These are phyloP conservation scores for Bombus cullumanus DNA, from an alignment of 1,140 invertebrate genomes.

Conservation along the genomic window DNA sequence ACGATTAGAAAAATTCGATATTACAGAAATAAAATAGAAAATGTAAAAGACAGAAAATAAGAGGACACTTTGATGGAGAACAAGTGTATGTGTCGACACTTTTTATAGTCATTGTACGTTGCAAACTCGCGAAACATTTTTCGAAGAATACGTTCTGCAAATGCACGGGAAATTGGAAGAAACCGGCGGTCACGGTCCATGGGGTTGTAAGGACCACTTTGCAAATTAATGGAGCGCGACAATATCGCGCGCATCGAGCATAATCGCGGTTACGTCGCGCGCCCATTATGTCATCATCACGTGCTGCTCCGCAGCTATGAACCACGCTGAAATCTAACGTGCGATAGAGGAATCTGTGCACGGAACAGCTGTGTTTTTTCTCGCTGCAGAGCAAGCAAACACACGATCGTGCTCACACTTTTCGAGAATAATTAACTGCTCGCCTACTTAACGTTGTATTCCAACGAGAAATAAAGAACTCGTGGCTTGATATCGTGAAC, in stretches of 20 bases:
- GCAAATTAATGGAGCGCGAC: slow-evolving; percentile 31
- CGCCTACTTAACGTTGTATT: neutral
- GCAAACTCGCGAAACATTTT: too few species aligned
- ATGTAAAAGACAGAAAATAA: too few species aligned
- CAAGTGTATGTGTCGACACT: too few species aligned
- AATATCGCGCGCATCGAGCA: neutral
- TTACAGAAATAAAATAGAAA: too few species aligned
- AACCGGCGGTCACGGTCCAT: neutral
- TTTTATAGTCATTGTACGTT: neutral
- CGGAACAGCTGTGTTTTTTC: slow-evolving; percentile 15
- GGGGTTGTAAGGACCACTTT: neutral
- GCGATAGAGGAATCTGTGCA: slow-evolving; percentile 4
- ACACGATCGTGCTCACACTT: neutral
- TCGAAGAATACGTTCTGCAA: neutral
- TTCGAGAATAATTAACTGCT: neutral
- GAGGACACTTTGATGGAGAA: too few species aligned
- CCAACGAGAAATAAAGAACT: too few species aligned
- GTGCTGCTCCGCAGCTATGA: slow-evolving; percentile 10
- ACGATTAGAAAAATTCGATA: too few species aligned
- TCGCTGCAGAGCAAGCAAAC: neutral
- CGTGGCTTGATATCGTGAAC: neutral
- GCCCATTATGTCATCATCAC: slow-evolving; percentile 40
- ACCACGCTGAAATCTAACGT: slow-evolving; percentile 3
- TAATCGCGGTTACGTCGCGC: slow-evolving; percentile 12
- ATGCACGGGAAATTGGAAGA: neutral